Conservation (phyloP, 2,797 vertebrate genomes). For the Pogoniulus pusillus region DNA sequence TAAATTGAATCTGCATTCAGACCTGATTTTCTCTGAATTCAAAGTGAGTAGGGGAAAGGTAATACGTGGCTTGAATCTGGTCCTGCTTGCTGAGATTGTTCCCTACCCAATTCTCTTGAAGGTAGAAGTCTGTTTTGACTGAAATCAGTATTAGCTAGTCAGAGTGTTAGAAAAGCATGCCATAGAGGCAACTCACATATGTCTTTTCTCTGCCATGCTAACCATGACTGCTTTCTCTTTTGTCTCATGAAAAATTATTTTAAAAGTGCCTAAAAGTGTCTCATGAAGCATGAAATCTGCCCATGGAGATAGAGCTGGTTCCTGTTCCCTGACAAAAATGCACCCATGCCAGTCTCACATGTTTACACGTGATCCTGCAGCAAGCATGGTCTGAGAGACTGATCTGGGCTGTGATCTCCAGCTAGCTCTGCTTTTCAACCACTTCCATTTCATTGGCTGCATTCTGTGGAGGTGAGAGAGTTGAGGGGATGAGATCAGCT, state of each 20-base stretch:
- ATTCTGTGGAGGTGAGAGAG: not conserved
- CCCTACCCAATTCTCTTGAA: not conserved
- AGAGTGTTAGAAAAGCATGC: not conserved
- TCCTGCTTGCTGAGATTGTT: not conserved
- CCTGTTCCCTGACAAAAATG: not conserved
- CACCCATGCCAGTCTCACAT: not conserved
- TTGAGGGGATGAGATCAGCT: not conserved
- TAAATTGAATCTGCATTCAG: not conserved
- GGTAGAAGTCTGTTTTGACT: not conserved
- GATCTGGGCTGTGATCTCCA: not conserved
- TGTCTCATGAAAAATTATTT: not conserved
- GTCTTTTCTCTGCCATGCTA: not conserved
- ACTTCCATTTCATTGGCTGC: not conserved
- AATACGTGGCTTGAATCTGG: not conserved
- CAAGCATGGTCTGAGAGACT: not conserved
- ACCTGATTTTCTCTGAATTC: not conserved
- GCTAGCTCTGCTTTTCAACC: not conserved
- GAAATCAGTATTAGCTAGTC: not conserved
- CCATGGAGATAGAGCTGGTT: not conserved
- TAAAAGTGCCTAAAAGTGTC: not conserved
- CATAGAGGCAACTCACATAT: not conserved
- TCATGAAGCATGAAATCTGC: not conserved
- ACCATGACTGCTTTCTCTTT: not conserved
- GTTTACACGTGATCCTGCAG: not conserved
- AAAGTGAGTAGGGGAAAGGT: not conserved